These are phyloP conservation scores for Stegastes partitus DNA, from an alignment of 2,113 vertebrate species.

Conservation along the genomic window DNA sequence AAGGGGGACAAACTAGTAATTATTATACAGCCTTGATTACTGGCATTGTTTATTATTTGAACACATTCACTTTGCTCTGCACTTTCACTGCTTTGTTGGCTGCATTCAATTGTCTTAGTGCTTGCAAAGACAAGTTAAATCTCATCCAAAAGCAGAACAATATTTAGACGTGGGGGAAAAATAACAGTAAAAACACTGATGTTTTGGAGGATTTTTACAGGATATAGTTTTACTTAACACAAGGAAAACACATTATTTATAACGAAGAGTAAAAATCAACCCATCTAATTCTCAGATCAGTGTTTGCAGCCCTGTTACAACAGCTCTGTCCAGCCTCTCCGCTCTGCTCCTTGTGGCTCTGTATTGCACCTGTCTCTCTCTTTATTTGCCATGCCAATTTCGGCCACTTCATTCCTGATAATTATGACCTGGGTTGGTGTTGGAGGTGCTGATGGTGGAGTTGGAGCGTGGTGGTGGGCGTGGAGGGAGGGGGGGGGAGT, in stretches of 20 bases:
- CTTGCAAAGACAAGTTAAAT: too few relatives aligned
- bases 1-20: too few relatives aligned
- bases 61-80: too few relatives aligned
- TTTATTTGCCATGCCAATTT: slow-evolving; percentile 90
- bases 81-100: too few relatives aligned
- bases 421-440: slow-evolving; percentile 96
- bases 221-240: not conserved
- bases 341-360: slow-evolving; percentile 81
- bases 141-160: not conserved
- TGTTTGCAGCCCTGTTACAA: slow-evolving; percentile 12
- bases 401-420: slow-evolving; percentile 91
- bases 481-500: slow-evolving; percentile 73
- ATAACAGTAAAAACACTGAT: not conserved
- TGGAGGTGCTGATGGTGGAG: slow-evolving; percentile 83
- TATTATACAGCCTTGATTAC: too few relatives aligned
- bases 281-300: not conserved
- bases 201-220: not conserved
- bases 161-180: not conserved
- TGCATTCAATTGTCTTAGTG: too few relatives aligned
- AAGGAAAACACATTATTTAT: not conserved
- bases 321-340: slow-evolving; percentile 50
- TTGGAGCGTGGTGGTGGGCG: slow-evolving; percentile 76
- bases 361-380: slow-evolving; percentile 92
- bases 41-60: too few relatives aligned
- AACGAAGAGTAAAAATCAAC: not conserved